Conservation (phyloP, 2,888 invertebrate species). For the Cantharis rustica region DNA sequence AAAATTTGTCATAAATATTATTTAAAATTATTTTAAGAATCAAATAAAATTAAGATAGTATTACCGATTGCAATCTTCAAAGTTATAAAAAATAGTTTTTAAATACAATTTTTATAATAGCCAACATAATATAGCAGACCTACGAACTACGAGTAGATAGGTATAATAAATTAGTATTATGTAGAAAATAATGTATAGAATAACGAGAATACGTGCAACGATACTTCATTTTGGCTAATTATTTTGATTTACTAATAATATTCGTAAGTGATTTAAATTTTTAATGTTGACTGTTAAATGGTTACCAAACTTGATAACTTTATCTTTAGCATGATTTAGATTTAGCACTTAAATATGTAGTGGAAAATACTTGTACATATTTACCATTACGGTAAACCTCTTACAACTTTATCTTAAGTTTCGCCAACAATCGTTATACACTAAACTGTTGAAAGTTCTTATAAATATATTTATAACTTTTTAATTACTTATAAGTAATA, state of each 20-base stretch:
- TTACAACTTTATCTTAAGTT: neutral
- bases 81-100: too few species aligned
- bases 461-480: too few species aligned
- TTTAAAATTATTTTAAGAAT: too few species aligned
- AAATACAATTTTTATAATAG: too few species aligned
- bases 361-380: neutral
- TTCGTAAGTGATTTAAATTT: neutral
- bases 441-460: neutral
- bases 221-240: neutral
- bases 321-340: neutral
- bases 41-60: too few species aligned
- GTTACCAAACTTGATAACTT: neutral
- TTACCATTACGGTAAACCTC: neutral
- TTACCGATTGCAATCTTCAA: too few species aligned
- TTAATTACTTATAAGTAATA: too few species aligned
- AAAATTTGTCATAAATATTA: too few species aligned
- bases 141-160: too few species aligned
- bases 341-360: neutral
- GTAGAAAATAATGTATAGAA: neutral
- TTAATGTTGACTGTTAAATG: neutral
- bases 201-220: neutral
- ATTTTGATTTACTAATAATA: neutral
- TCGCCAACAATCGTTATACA: neutral
- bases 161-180: neutral
- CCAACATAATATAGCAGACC: too few species aligned